A percentile compares a stretch with the other conserved stretches of the same genome.
These are phyloP conservation scores for Melanaphis sacchari DNA, from an alignment of 1,140 invertebrate genomes.

Conservation along the genomic window DNA sequence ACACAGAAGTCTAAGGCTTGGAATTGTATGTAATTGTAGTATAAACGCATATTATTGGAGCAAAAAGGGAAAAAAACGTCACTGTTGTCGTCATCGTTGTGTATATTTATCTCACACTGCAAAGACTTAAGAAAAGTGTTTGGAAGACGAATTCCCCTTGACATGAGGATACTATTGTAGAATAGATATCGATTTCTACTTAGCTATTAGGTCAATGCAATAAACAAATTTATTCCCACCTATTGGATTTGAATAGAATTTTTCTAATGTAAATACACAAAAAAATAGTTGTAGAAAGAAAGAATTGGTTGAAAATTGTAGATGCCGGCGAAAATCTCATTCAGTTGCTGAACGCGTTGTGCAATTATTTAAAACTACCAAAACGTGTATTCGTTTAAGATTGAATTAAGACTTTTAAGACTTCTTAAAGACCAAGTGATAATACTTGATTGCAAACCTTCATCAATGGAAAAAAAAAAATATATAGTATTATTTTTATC, in stretches of 20 bases:
- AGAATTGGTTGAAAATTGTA: background rate
- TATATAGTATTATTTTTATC: too few species aligned
- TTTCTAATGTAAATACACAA: background rate
- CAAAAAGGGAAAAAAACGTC: background rate
- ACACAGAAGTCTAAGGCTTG: background rate
- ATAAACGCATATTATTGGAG: background rate
- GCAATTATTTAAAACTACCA: too few species aligned
- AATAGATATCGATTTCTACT: background rate
- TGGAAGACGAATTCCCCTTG: background rate
- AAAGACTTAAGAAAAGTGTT: background rate
- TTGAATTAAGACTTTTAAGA: too few species aligned
- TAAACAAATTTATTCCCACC: background rate
- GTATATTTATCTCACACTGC: background rate
- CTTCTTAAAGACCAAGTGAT: too few species aligned
- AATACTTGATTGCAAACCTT: too few species aligned
- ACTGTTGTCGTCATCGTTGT: background rate
- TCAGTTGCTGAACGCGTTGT: background rate
- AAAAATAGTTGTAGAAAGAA: background rate
- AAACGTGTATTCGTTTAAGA: too few species aligned
- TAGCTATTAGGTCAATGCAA: background rate
- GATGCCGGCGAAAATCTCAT: background rate
- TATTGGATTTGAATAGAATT: background rate
- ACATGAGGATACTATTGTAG: background rate
- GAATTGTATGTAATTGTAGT: background rate
- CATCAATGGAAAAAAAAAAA: too few species aligned